A percentile compares a stretch with the other conserved stretches of the same genome.
Evolutionary conservation across 2,113 vertebrate genomes (phyloP).

Genomic region (Malurus alboscapulatus): DNA sequence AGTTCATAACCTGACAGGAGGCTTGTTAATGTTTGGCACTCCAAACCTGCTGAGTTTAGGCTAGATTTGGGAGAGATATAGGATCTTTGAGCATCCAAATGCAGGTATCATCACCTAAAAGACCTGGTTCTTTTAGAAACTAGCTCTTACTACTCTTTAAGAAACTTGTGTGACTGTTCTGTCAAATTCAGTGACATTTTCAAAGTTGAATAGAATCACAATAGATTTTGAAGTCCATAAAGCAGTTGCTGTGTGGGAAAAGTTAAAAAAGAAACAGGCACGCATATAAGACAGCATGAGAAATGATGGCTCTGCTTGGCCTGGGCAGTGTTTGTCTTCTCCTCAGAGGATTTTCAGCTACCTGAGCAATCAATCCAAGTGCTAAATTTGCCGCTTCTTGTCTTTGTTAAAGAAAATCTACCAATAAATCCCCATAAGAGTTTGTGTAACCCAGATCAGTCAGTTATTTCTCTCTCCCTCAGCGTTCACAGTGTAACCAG

Average conservation of each 20-base stretch:
- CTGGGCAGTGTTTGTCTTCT: constrained; percentile 16
- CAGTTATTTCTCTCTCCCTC: constrained; percentile 39
- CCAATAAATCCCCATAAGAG: constrained; percentile 40
- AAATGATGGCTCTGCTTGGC: constrained; percentile 22
- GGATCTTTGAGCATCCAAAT: neutral
- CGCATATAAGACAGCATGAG: constrained; percentile 7
- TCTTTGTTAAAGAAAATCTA: constrained; percentile 52
- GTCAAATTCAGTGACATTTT: neutral
- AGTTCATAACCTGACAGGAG: neutral
- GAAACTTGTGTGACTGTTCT: neutral
- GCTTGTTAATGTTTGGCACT: neutral
- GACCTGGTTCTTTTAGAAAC: neutral
- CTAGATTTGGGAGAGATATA: neutral
- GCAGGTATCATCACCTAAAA: neutral
- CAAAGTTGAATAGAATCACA: neutral
- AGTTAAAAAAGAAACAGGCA: constrained; percentile 6
- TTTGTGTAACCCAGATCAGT: constrained; percentile 59
- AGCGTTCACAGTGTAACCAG: constrained; percentile 18
- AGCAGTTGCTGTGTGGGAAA: neutral
- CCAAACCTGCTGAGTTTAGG: neutral
- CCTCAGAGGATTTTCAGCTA: constrained; percentile 31
- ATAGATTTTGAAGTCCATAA: neutral
- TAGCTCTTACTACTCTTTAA: neutral
- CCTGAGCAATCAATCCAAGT: constrained; percentile 52
- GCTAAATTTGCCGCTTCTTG: constrained; percentile 25